Conservation (phyloP, 1,140 invertebrate genomes). For the Ptiloglossa arizonensis region DNA sequence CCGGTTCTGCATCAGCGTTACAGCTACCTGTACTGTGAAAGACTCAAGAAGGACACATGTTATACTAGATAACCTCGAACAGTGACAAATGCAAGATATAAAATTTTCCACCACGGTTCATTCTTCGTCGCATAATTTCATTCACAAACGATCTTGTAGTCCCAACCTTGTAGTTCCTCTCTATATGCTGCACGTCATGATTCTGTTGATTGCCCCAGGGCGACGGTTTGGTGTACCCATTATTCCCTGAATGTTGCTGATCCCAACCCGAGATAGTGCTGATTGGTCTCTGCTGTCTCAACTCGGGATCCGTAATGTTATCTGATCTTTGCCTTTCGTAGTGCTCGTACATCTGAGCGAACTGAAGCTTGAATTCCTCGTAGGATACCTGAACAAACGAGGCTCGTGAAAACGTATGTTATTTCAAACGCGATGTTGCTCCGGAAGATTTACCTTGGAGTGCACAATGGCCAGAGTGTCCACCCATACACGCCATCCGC, state of each 20-base stretch:
- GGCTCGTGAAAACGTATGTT: not conserved
- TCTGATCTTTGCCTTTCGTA: slow-evolving; percentile 96
- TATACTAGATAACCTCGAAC: too few species aligned
- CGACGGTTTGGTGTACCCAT: slow-evolving; percentile 75
- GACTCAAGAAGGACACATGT: too few species aligned
- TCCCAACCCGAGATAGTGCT: slow-evolving; percentile 98
- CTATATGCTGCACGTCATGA: slow-evolving; percentile 77
- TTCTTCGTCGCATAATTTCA: not conserved
- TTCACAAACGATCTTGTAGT: not conserved
- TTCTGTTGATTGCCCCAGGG: slow-evolving; percentile 79
- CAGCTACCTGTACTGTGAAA: too few species aligned
- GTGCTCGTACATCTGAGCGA: slow-evolving; percentile 98
- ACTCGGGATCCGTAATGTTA: slow-evolving; percentile 96
- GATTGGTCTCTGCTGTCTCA: slow-evolving; percentile 94
- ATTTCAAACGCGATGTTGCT: too few species aligned
- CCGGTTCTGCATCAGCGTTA: too few species aligned
- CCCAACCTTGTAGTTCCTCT: slow-evolving; percentile 78
- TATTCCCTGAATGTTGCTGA: slow-evolving; percentile 83
- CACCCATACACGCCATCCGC: slow-evolving; percentile 99
- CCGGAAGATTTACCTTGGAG: slow-evolving; percentile 90
- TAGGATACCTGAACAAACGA: slow-evolving; percentile 89
- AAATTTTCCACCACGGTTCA: too few species aligned
- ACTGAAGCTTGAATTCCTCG: slow-evolving; percentile 97
- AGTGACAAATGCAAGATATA: too few species aligned
- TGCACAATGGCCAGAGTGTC: slow-evolving; percentile 99